Evolutionary conservation across 2,113 vertebrate genomes (phyloP), one percentile per base, ranked within the genome.

Genomic region (Felis chaus): DNA sequence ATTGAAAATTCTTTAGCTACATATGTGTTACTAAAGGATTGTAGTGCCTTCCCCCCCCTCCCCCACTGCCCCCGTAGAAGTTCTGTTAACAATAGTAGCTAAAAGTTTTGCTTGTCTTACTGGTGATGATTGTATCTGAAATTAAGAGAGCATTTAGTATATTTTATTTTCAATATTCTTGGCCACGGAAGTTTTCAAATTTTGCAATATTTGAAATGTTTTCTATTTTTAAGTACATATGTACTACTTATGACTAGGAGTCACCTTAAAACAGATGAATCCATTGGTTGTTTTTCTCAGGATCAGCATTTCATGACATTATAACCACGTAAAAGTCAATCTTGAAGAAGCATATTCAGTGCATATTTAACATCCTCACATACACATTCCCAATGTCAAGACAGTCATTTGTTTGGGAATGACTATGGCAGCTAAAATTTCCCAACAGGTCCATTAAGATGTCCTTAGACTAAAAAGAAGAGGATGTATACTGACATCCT

Each of bases 1-100:
- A 71, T 74, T 94, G 69, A 27, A 5, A 88, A 29, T 48, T 63
- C 4, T 76, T 94, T 48, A 89, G 14, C 1, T 63, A 27, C 79
- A 31, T 74, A 0, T 31, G 16, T 29, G 3, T 89, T 68, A 53
- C 29, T 69, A 61, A 81, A 81, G 4, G 7, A 39, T 63, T 36
- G 0, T 13, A 79, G 0, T 61, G 1, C 21, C 3, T 82, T 61
- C 86, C 7, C 11, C 1, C 2, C 29, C 4, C 5, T n/a, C 23
- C 1, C 13, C 41, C 33, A 0, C 9, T 36, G 5, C 21, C 15
- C 31, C 48, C 1, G 23, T 11, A 27, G 4, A 66, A 80, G 18
- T 36, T 73, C 5, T 78, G 1, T 86, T 36, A 33, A 23, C 5
- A 50, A 9, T 16, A 48, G 2, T 81, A 86, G 31, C 23, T 63